A percentile compares a stretch with the other conserved stretches of the same genome.
Evolutionary conservation across 2,113 vertebrate genomes (phyloP).

Genomic region (Puntigrus tetrazona): DNA sequence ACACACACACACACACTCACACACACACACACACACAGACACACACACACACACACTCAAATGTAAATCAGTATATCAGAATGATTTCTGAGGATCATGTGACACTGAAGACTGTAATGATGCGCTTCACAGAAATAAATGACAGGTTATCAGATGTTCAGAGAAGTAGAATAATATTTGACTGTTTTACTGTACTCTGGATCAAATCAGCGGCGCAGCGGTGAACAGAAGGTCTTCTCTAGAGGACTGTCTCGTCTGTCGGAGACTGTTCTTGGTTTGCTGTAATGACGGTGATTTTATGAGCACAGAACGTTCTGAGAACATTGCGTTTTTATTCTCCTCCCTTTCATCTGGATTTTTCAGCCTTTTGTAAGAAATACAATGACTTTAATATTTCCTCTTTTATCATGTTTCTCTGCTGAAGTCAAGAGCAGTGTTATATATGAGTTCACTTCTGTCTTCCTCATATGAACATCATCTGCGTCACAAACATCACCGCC

Average conservation of each 20-base stretch:
- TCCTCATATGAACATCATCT: not conserved
- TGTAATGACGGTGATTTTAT: not conserved
- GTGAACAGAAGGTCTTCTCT: no score
- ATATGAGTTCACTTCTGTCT: not conserved
- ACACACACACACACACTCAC: no score
- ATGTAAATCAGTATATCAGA: no score
- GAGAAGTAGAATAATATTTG: no score
- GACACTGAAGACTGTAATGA: not conserved
- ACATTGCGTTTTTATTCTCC: not conserved
- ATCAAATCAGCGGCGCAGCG: not conserved
- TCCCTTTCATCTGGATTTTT: not conserved
- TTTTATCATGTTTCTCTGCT: not conserved
- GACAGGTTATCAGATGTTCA: not conserved
- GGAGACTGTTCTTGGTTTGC: not conserved
- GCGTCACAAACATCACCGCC: not conserved
- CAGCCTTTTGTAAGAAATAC: not conserved
- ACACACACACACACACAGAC: no score
- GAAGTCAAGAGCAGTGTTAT: not conserved
- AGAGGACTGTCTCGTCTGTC: not conserved
- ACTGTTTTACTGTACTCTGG: no score
- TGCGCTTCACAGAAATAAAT: not conserved
- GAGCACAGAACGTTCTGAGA: not conserved
- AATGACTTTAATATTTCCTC: not conserved
- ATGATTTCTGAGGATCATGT: not conserved
- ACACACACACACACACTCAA: not conserved